Percentiles rank a stretch among this genome's conserved stretches.
These are phyloP conservation scores for Apis laboriosa DNA, from an alignment of 1,140 invertebrate genomes.

Conservation along the genomic window DNA sequence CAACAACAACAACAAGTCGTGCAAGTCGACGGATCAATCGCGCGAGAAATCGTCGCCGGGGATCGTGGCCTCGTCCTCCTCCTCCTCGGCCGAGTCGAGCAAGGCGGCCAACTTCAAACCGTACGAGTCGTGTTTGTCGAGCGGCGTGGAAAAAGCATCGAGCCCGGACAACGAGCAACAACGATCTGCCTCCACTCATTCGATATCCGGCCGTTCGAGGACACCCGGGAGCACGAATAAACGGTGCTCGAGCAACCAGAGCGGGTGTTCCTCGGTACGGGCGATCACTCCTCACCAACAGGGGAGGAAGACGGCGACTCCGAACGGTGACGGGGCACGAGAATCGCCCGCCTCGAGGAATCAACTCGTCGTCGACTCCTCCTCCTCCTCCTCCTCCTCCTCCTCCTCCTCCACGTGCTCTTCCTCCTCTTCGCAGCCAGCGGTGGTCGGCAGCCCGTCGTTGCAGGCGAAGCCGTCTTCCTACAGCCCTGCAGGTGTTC, in stretches of 20 bases:
- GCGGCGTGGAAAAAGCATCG: slow-evolving; percentile 71
- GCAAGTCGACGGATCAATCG: slow-evolving; percentile 82
- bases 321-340: slow-evolving; percentile 72
- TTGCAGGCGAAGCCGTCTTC: slow-evolving; percentile 81
- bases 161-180: slow-evolving; percentile 70
- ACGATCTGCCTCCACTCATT: slow-evolving; percentile 71
- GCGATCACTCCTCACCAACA: slow-evolving; percentile 81
- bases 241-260: slow-evolving; percentile 85
- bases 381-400: too few species aligned
- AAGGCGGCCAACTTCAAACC: slow-evolving; percentile 87
- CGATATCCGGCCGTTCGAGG: slow-evolving; percentile 72
- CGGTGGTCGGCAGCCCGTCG: slow-evolving; percentile 76
- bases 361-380: slow-evolving; percentile 17
- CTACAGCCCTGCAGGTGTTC: slow-evolving; percentile 68
- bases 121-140: slow-evolving; percentile 84
- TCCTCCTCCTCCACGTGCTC: too few species aligned
- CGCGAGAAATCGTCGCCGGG: slow-evolving; percentile 83
- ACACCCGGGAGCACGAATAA: slow-evolving; percentile 76
- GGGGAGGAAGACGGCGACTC: slow-evolving; percentile 78
- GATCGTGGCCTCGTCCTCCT: slow-evolving; percentile 48
- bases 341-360: slow-evolving; percentile 79
- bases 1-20: slow-evolving; percentile 82
- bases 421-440: slow-evolving; percentile 14
- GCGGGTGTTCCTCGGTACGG: slow-evolving; percentile 82
- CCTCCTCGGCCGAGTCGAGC: slow-evolving; percentile 67